A percentile compares a stretch with the other conserved stretches of the same genome.
Conservation (phyloP, 1,140 invertebrate genomes). For the Nasonia longicornis region DNA sequence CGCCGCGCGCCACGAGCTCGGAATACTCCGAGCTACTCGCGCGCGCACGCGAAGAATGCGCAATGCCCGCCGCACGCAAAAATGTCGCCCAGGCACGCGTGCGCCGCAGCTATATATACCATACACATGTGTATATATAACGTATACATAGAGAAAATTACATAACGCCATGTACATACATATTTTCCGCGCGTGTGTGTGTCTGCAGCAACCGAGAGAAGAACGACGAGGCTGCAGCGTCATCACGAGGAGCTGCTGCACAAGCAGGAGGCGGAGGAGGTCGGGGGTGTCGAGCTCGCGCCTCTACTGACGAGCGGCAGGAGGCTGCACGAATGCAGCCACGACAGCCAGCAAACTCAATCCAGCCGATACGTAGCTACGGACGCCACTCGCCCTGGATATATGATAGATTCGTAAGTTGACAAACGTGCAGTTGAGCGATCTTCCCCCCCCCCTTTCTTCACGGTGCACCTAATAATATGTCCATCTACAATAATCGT, state of each 20-base stretch:
- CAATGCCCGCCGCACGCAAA: not conserved
- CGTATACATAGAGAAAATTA: not conserved
- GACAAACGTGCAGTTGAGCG: constrained; percentile 24
- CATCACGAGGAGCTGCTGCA: not conserved
- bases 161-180: not conserved
- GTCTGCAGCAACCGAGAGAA: not conserved
- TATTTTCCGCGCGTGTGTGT: not conserved
- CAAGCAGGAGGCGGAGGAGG: not conserved
- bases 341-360: constrained; percentile 1
- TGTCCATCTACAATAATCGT: too few species aligned
- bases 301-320: constrained; percentile 73
- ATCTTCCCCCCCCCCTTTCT: not conserved
- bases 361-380: constrained; percentile 65
- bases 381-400: constrained; percentile 71
- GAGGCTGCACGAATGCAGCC: constrained; percentile 55
- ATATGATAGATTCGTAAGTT: constrained; percentile 61
- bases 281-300: constrained; percentile 76
- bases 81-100: not conserved
- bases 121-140: not conserved
- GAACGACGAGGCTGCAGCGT: not conserved
- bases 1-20: not conserved
- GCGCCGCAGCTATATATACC: too few species aligned
- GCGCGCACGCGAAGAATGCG: not conserved
- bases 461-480: too few species aligned
- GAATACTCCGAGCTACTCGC: not conserved